Base-by-base conservation (phyloP, 1,140 invertebrate species). In the Brachionus paranguensis region DNA sequence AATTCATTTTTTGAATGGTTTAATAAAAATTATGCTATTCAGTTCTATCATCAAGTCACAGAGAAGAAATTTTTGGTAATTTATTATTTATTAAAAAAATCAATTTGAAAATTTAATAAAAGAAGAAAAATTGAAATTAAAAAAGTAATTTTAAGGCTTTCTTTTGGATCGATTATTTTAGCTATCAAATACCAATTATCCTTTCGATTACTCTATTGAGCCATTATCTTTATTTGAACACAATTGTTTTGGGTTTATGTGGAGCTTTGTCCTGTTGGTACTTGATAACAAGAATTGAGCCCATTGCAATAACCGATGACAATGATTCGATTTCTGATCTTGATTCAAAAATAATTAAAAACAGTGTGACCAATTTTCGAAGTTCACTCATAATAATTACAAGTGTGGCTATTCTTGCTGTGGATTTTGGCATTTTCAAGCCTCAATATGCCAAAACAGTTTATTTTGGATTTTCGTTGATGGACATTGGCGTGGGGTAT, bases 401-500 rank as follows among this genome's bases (percentile, higher is more conserved):
- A 27, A 37, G 78, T 27, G 78, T 81, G 3, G 78, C 78, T 60
- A 81, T 81, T 33, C 55, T 81, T 41, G 78, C 78, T 11, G 37
- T 81, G 3, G 78, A 81, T 81, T 81, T 81, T 33, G 33, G 11
- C 14, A 60, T 81, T 45, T 81, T 81, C 43, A 41, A 41, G 55
- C n/a, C 17, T 20, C 10, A 81, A 45, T 47, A 64, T 33, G 93
- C 93, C 0, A 98, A 99, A 90, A 95, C 94, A 8, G 93, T 94
- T 87, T 92, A 88, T 0, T 96, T 91, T 90, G 96, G 96, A 0
- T 95, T 93, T 86, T 93, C 95, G 87, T 88, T 96, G 17, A 99
- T 99, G 97, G 97, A 99, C 88, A 91, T 93, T 50, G 96, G 96
- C 27, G 96, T 98, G 14, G 96, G 95, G 0, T 87, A 94, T 41